phyloP scores from a whole-genome alignment of 1,140 invertebrate species.

The Pentalonia nigronervosa region DNA sequence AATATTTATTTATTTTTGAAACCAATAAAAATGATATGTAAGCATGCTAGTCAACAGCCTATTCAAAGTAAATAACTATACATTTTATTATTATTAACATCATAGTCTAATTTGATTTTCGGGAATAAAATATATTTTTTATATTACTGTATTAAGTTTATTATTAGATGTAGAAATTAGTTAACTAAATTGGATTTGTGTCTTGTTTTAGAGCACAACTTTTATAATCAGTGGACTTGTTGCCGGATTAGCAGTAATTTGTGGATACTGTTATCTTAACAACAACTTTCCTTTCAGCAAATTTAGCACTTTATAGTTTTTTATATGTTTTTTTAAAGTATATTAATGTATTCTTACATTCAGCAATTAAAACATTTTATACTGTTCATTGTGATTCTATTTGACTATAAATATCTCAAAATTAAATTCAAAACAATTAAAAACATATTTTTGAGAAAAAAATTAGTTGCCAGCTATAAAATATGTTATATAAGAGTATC shows the following conservation, averaged over 20 bases:
- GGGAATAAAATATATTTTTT: background rate
- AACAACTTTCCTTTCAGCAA: slow-evolving; percentile 42
- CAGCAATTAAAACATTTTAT: background rate
- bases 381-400: background rate
- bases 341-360: background rate
- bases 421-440: background rate
- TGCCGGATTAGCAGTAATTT: slow-evolving; percentile 42
- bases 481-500: background rate
- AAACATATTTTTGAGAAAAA: background rate
- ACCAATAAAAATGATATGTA: background rate
- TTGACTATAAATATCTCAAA: background rate
- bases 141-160: background rate
- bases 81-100: background rate
- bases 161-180: background rate
- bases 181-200: background rate
- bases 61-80: background rate
- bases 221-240: slow-evolving; percentile 50
- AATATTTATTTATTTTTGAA: background rate
- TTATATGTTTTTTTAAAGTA: background rate
- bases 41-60: background rate
- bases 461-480: background rate
- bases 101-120: background rate
- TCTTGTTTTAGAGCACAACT: slow-evolving; percentile 34
- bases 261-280: slow-evolving; percentile 42
- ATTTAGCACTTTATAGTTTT: slow-evolving; percentile 18